These are phyloP conservation scores for Toxotes chatareus DNA, from an alignment of 2,113 vertebrate genomes.

Conservation along the genomic window DNA sequence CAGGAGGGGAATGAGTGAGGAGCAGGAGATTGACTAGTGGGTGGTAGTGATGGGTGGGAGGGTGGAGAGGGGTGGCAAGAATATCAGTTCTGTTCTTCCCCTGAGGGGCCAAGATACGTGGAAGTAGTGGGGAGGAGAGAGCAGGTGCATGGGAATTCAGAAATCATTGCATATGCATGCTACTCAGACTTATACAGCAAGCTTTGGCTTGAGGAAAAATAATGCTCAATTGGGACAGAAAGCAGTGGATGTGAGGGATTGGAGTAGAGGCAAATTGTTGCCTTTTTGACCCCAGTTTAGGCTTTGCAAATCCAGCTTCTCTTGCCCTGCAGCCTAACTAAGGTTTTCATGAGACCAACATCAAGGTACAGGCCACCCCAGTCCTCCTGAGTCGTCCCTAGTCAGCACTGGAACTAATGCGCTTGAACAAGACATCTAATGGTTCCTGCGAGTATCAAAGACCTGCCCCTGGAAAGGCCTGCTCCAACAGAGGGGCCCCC, in stretches of 20 bases:
- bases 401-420: conserved; percentile 81
- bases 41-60: conserved; percentile 39
- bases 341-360: conserved; percentile 24
- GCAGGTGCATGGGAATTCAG: conserved; percentile 82
- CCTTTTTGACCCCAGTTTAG: conserved; percentile 23
- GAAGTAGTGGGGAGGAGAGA: conserved; percentile 56
- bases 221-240: conserved; percentile 34
- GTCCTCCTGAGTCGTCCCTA: conserved; percentile 58
- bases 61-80: conserved; percentile 35
- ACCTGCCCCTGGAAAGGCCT: conserved; percentile 55
- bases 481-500: conserved; percentile 59
- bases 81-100: conserved; percentile 63
- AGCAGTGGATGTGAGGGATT: conserved; percentile 32
- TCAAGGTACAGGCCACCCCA: conserved; percentile 36
- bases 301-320: conserved; percentile 8
- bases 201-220: conserved; percentile 54
- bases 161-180: conserved; percentile 75
- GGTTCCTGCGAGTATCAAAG: conserved; percentile 77
- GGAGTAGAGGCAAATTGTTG: conserved; percentile 31
- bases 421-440: conserved; percentile 75
- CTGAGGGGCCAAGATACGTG: conserved; percentile 64
- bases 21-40: conserved; percentile 32
- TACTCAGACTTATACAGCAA: conserved; percentile 37
- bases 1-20: conserved; percentile 32
- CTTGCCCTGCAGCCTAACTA: conserved; percentile 32